Evolutionary conservation across 1,140 invertebrate genomes (phyloP), one percentile per base, ranked within the genome.

Genomic region (Musca vetustissima): DNA sequence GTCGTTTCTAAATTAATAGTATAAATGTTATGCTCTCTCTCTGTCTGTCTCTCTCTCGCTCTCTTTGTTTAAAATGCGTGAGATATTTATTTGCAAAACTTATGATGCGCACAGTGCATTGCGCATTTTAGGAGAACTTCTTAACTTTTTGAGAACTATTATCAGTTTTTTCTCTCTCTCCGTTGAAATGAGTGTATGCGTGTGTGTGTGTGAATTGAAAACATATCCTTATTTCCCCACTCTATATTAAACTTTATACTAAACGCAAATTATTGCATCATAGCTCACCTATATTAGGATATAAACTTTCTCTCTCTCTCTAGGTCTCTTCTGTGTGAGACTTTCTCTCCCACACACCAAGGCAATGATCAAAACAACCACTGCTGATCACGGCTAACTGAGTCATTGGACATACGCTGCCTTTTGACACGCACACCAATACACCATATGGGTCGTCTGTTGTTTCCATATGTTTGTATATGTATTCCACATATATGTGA

Each of bases 211-310:
- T 32, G n/a, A n/a, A n/a, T n/a, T n/a, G n/a, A n/a, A 32, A 32
- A 32, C 19, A 53, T 53, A 67, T 50, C 47, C 36, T 47, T 49
- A 28, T 28, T 32, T 32, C 14, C 13, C 15, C 48, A 66, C 52
- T 69, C 64, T 66, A 52, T 69, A 36, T 50, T 66, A 69, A 28
- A 69, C 61, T 69, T 57, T 57, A 69, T 69, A 69, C 68, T 69
- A 69, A 52, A 69, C 64, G 64, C 64, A 65, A 69, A 49, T 24
- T 50, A 69, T 69, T 69, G 68, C 68, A 69, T 69, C 68, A 69
- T 64, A 55, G 50, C 36, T 55, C 21, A 66, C 32, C 50, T 21
- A n/a, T 53, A 49, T 9, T 47, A 32, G 36, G 8, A 13, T 13
- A 24, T 17, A 57, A 57, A 28, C 24, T 7, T 13, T 14, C 48